Evolutionary conservation across 2,888 invertebrate species (phyloP).

Genomic region (Papilio elwesi): DNA sequence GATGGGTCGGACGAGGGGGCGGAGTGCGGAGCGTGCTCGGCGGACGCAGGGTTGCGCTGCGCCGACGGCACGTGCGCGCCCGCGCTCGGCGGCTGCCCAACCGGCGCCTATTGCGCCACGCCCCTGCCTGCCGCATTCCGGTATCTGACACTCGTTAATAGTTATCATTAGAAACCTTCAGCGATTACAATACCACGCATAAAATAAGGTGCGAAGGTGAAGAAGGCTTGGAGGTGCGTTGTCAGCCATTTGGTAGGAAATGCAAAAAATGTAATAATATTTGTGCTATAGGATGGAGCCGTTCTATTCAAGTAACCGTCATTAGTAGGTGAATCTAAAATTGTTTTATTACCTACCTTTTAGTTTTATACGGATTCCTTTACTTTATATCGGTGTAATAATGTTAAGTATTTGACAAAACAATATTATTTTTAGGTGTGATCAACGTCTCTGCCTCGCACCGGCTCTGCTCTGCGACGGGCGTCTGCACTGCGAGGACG

Average conservation of each 20-base stretch:
- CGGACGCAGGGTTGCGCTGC: slow-evolving; percentile 86
- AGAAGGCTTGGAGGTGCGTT: no score
- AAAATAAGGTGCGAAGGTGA: no score
- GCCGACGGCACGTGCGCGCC: slow-evolving; percentile 85
- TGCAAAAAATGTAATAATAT: no score
- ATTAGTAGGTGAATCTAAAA: no score
- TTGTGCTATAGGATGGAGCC: no score
- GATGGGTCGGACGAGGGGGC: slow-evolving; percentile 89
- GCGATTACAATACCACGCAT: no score
- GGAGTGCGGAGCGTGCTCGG: slow-evolving; percentile 57
- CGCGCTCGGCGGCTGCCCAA: slow-evolving; percentile 87
- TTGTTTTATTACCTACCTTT: no score
- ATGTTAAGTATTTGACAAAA: slow-evolving; percentile 41
- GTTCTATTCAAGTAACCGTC: no score
- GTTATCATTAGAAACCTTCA: no score
- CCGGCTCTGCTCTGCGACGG: slow-evolving; percentile 89
- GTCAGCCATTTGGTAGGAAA: no score
- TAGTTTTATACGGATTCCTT: no score
- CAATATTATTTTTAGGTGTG: slow-evolving; percentile 68
- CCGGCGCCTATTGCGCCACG: slow-evolving; percentile 73
- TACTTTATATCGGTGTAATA: background rate
- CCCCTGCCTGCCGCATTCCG: slow-evolving; percentile 72
- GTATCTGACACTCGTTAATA: slow-evolving; percentile 45
- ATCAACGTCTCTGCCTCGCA: slow-evolving; percentile 89
- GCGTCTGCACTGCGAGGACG: slow-evolving; percentile 91